Base-by-base conservation (phyloP, 2,797 vertebrate genomes). In the Malacoctenus gilli region DNA sequence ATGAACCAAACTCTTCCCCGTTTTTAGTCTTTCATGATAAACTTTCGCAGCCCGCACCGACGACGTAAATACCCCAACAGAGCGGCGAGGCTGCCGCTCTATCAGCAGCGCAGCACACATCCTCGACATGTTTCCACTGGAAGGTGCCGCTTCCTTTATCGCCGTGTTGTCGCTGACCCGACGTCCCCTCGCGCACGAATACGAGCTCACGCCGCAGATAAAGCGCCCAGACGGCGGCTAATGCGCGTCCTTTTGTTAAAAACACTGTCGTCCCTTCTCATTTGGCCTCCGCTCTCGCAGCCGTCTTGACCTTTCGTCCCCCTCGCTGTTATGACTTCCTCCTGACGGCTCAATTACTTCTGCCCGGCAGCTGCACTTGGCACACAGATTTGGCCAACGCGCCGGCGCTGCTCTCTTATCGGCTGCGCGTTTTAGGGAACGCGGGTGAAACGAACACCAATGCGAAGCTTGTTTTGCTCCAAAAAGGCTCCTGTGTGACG, bases 91-190 rank as follows among this genome's bases (percentile, higher is more conserved):
- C 43, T 16, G 23, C 1, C 59, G 4, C 48, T 38, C 36, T 56
- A 58, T 75, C 76, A 28, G 69, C 38, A 23, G 41, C 21, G 46
- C 72, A 30, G 57, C 65, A 80, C 72, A 79, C 68, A 77, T 82
- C 82, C 80, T 72, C 44, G 42, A 37, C 60, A 46, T 76, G 73
- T 82, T 84, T 77, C 75, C 42, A 38, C 30, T 87, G 80, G 82
- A 75, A 9, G 44, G 47, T 60, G 60, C 56, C 1, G 59, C 51
- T 85, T 89, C 85, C 87, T 85, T 13, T 48, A 77, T 79, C 38
- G 9, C 66, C 70, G 25, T 0, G n/a, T 41, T 57, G 58, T 52
- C 14, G 50, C 20, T 44, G 57, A 60, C 72, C 71, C 39, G 2
- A 12, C 4, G 62, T 30, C 52, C 12, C 52, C 41, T 23, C 6